A percentile compares a stretch with the other conserved stretches of the same genome.
phyloP scores from a whole-genome alignment of 2,888 invertebrate species.

The Melinopterus prodromus region DNA sequence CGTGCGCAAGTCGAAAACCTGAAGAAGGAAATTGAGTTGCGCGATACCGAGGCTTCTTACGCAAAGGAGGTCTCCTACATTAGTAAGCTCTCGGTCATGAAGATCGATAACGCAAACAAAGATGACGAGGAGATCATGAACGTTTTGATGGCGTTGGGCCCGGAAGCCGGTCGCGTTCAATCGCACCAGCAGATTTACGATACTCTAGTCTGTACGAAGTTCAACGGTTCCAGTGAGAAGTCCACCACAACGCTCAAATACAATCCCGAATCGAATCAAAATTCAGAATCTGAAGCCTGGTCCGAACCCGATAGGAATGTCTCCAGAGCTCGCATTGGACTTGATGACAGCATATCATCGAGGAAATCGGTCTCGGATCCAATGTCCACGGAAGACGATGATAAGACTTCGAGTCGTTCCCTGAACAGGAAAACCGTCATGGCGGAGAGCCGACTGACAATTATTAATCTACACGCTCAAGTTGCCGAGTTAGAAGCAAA shows the following conservation, averaged over 20 bases:
- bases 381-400: constrained; percentile 55
- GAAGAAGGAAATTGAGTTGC: constrained; percentile 55
- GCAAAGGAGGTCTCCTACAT: constrained; percentile 22
- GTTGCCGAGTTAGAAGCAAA: constrained; percentile 59
- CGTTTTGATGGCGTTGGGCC: constrained; percentile 39
- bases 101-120: constrained; percentile 41
- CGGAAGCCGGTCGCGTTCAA: constrained; percentile 35
- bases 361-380: constrained; percentile 34
- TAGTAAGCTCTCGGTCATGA: constrained; percentile 20
- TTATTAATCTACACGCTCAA: constrained; percentile 57
- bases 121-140: constrained; percentile 44
- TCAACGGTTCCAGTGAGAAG: constrained; percentile 37
- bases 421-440: constrained; percentile 42
- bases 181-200: constrained; percentile 42
- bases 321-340: constrained; percentile 80
- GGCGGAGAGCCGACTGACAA: constrained; percentile 49
- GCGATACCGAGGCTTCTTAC: constrained; percentile 52
- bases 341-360: constrained; percentile 58
- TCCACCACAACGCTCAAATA: constrained; percentile 49
- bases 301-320: constrained; percentile 87
- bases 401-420: constrained; percentile 17
- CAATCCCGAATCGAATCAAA: constrained; percentile 43
- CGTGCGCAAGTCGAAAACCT: constrained; percentile 57
- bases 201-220: constrained; percentile 32
- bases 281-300: constrained; percentile 84